These are phyloP conservation scores for Auanema freiburgensis DNA, from an alignment of 2,888 invertebrate species.

Conservation along the genomic window DNA sequence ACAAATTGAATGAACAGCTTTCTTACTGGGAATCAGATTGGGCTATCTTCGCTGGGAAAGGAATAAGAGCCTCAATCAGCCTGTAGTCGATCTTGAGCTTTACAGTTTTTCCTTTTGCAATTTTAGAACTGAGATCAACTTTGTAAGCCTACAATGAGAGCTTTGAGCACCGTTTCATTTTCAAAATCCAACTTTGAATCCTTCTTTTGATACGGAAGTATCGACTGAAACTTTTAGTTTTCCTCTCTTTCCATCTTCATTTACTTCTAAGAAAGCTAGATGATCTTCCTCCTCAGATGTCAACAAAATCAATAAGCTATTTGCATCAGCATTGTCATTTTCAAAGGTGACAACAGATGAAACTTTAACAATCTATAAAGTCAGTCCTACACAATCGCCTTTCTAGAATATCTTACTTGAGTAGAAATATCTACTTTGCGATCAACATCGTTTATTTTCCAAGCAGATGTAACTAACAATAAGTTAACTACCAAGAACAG, in stretches of 20 bases:
- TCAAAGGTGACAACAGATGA: slow-evolving; percentile 44
- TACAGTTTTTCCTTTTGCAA: slow-evolving; percentile 45
- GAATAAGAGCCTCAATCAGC: slow-evolving; percentile 77
- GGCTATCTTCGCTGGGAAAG: slow-evolving; percentile 84
- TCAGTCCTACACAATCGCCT: too few species aligned
- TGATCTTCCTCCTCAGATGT: slow-evolving; percentile 41
- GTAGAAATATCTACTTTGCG: slow-evolving; percentile 57
- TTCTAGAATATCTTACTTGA: slow-evolving; percentile 34
- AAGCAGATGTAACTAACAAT: slow-evolving; percentile 2
- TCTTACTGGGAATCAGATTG: slow-evolving; percentile 85
- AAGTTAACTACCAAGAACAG: too few species aligned
- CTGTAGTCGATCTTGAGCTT: slow-evolving; percentile 73
- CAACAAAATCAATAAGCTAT: slow-evolving; percentile 41
- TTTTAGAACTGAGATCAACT: slow-evolving; percentile 44
- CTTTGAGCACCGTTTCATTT: neutral
- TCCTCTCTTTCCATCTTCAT: slow-evolving; percentile 34
- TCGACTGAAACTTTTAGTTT: slow-evolving; percentile 33
- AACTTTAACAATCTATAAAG: slow-evolving; percentile 46
- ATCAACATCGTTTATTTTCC: slow-evolving; percentile 42
- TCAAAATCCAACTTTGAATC: slow-evolving; percentile 19
- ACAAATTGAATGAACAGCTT: slow-evolving; percentile 19
- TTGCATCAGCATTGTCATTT: slow-evolving; percentile 47
- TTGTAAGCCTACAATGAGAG: slow-evolving; percentile 34
- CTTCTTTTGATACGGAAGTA: slow-evolving; percentile 3
- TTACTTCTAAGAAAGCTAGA: slow-evolving; percentile 44